Conservation (phyloP, 2,888 invertebrate species). For the Tetragonula carbonaria region DNA sequence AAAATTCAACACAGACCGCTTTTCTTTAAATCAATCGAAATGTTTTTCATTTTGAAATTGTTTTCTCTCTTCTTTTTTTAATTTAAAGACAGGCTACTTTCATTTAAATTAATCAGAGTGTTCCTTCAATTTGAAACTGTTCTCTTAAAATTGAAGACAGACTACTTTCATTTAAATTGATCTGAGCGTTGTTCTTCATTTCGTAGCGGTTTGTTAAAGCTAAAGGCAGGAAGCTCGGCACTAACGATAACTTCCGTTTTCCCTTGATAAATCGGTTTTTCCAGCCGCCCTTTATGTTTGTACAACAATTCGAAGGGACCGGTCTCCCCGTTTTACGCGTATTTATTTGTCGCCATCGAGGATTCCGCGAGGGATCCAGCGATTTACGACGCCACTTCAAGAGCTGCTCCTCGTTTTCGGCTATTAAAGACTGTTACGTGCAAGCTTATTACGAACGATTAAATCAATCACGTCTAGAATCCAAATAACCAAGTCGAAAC, state of each 20-base stretch:
- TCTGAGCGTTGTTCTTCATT: neutral
- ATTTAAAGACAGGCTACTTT: no score
- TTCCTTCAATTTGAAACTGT: no score
- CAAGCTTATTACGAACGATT: neutral
- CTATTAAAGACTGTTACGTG: constrained; percentile 15
- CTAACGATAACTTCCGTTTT: constrained; percentile 38
- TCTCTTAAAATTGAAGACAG: no score
- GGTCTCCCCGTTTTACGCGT: constrained; percentile 64
- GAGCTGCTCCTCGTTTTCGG: constrained; percentile 19
- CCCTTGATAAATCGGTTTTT: constrained; percentile 38
- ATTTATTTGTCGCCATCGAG: constrained; percentile 73
- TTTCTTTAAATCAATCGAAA: no score
- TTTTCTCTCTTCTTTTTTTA: no score
- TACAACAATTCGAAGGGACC: constrained; percentile 36
- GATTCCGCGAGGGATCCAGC: constrained; percentile 56
- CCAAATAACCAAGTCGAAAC: neutral
- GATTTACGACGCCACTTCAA: constrained; percentile 53
- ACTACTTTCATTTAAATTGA: neutral
- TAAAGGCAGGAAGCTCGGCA: constrained; percentile 2
- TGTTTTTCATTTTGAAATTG: no score
- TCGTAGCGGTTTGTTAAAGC: neutral
- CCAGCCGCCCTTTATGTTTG: constrained; percentile 20
- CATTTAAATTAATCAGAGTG: no score
- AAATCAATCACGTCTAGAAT: no score
- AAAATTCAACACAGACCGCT: no score